Evolutionary conservation across 1,140 invertebrate genomes (phyloP), one percentile per base, ranked within the genome.

Genomic region (Drosophila sp.): DNA sequence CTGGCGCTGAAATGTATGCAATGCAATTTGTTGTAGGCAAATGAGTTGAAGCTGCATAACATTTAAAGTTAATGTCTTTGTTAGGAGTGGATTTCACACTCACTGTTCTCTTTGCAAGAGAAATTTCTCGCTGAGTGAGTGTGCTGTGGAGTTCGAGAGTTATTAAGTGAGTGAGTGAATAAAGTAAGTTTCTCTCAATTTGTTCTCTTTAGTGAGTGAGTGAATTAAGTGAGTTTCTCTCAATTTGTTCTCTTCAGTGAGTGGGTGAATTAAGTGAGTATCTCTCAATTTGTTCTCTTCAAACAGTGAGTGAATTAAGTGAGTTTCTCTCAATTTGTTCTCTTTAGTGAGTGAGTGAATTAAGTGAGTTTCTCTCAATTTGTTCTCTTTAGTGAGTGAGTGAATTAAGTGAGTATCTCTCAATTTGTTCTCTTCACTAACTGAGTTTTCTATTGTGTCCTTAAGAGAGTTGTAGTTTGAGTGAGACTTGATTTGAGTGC

Each of bases 1-100:
- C 50, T 72, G 64, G 32, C 58, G 59, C 67, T 62, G 36, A 79
- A 63, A 54, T n/a, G 63, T 51, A 67, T 75, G 62, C 65, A 32
- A 53, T 46, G 41, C 9, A 53, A 62, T 76, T 40, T 46, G 18
- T 38, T 29, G 9, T 4, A 32, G 58, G 41, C 48, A 40, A 29
- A 8, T 29, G 36, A 45, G 25, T n/a, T 34, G 8, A 13, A 13
- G 29, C 32, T 38, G 3, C 16, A 32, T 38, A 21, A 4, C 11
- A 6, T 21, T 21, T 21, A 21, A 21, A 21, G 21, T n/a, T n/a
- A n/a, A n/a, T n/a, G n/a, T n/a, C n/a, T n/a, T n/a, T n/a, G n/a
- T n/a, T n/a, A n/a, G n/a, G n/a, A n/a, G n/a, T n/a, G n/a, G n/a
- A n/a, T n/a, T n/a, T n/a, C n/a, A n/a, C n/a, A n/a, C 4, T 5